Conservation (phyloP, 2,113 vertebrate genomes). For the Gymnogyps californianus region DNA sequence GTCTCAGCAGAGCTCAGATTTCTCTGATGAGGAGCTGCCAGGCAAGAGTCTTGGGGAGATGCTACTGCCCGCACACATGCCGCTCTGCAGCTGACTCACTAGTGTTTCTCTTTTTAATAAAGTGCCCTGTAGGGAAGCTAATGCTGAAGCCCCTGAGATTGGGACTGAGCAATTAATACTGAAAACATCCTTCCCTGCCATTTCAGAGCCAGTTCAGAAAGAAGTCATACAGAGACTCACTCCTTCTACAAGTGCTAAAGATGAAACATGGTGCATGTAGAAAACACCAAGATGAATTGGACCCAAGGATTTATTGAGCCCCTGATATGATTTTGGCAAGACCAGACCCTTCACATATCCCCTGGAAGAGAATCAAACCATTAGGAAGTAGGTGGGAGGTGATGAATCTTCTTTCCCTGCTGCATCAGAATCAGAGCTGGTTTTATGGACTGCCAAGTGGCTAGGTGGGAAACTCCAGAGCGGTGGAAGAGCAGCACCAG, state of each 20-base stretch:
- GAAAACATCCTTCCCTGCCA: background rate
- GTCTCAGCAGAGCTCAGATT: background rate
- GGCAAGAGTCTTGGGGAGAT: background rate
- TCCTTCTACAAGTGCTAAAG: background rate
- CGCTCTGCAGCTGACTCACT: background rate
- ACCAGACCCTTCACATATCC: background rate
- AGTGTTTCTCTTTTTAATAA: background rate
- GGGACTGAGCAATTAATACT: background rate
- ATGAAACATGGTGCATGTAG: background rate
- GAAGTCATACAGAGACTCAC: background rate
- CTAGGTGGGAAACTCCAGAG: background rate
- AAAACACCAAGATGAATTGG: background rate
- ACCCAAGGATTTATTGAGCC: background rate
- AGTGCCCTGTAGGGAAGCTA: background rate
- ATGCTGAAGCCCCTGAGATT: background rate
- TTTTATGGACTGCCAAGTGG: background rate
- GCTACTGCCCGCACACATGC: background rate
- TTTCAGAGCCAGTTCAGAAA: background rate
- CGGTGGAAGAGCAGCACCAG: background rate
- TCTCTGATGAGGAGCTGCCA: background rate
- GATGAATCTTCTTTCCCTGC: background rate
- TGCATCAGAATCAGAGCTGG: background rate
- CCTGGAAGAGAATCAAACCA: slow-evolving; percentile 14
- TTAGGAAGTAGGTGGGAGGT: background rate
- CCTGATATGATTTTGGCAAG: background rate